Evolutionary conservation across 1,140 invertebrate species (phyloP), one percentile per base, ranked within the genome.

Genomic region (Drosophila cardini): DNA sequence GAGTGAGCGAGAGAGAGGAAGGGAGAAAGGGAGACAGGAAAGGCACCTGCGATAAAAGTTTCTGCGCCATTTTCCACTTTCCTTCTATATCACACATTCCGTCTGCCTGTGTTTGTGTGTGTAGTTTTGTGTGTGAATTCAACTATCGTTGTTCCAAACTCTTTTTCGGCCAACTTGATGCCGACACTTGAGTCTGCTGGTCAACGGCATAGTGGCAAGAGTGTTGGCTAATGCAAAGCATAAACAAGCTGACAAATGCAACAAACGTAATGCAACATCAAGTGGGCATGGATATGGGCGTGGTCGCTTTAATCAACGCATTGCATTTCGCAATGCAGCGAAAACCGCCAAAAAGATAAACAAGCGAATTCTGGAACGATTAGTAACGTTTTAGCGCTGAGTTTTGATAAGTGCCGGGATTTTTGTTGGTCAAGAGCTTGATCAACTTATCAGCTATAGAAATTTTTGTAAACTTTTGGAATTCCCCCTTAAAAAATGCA

Each of bases 21-120:
- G 13, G 7, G 50, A 9, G 26, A 18, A 48, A 18, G 34, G 11
- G 36, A 40, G 68, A 57, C 74, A 86, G 78, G 63, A 76, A 86
- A 71, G 72, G 62, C 62, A 74, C 69, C 84, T 89, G 84, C 84
- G 84, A 87, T 89, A 89, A 87, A 87, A 87, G 65, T 87, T 87
- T 89, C 79, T 89, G 65, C 83, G 58, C 83, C 83, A 87, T 89
- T 87, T 87, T 83, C 83, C 76, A 69, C 79, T 86, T 74, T 75
- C 65, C 65, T 68, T 80, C 71, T 77, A 72, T 60, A 52, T 36
- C 55, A 50, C 55, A 46, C 36, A 63, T 53, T 60, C 52, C 45
- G 7, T 34, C 10, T 53, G 34, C 34, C 18, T 58, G 32, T 46
- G 9, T 18, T 1, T 55, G 9, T 55, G 18, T 5, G 9, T 53